Evolutionary conservation across 2,113 vertebrate species (phyloP), one percentile per base, ranked within the genome.

Genomic region (Scomber japonicus): DNA sequence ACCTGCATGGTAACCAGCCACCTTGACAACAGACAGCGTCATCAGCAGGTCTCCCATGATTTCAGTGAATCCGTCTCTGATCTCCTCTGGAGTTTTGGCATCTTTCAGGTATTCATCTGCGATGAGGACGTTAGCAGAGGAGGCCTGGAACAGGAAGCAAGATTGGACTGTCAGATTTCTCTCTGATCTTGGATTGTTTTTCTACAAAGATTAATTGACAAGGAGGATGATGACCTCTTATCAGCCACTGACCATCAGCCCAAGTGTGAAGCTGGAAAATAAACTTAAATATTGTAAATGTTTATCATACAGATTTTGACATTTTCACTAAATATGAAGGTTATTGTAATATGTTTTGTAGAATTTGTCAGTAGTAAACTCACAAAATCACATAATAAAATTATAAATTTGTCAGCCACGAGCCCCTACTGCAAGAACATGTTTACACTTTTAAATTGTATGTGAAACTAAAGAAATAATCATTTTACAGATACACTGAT

Each of bases 1-100:
- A 97, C 95, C 91, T 87, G 91, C 84, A 78, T 96, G 95, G 77
- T 95, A 95, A 48, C 87, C 88, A 4, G 96, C 82, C 35, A 88
- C 93, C 68, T 5, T 93, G 21, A 97, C 75, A 1, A 95, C 83
- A 3, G 95, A 95, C 2, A 96, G 66, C 48, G 95, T 87, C 73
- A 98, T 81, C 31, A 93, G 49, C 10, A 69, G 3, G 78, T 98
- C 97, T 2, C 91, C 96, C 3, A 96, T 56, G 31, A 96, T 56
- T 17, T 97, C 94, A 21, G 95, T 83, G 84, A 96, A 96, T 6
- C 8, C 11, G 0, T 94, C 92, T 54, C 91, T 82, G 14, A 97
- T 87, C 3, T 89, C 92, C 57, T 93, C 84, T 6, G 93, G 90
- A 14, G 96, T 95, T 45, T 92, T 67, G 6, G 88, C 94, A 8